Evolutionary conservation across 2,888 invertebrate genomes (phyloP).

Genomic region (Orgyia antiqua): DNA sequence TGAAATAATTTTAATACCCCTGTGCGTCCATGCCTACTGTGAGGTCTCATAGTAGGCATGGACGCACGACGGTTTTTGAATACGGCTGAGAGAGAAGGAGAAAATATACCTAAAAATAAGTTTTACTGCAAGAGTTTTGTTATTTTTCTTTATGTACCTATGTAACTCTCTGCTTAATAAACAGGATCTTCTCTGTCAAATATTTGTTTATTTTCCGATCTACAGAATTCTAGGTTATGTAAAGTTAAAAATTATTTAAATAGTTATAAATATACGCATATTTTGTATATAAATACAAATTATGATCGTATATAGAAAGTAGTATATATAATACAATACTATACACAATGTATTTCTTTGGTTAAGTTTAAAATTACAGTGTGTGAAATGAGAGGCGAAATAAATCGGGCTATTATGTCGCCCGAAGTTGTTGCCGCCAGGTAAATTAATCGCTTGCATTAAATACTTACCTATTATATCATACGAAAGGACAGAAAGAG

Average conservation of each 20-base stretch:
- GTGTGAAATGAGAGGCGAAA: constrained; percentile 43
- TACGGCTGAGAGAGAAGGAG: too few species aligned
- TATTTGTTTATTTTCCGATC: too few species aligned
- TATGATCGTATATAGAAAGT: constrained; percentile 26
- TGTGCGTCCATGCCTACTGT: too few species aligned
- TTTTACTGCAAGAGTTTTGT: too few species aligned
- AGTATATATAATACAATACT: constrained; percentile 3
- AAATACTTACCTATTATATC: neutral
- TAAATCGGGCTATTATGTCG: constrained; percentile 45
- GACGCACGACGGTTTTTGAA: too few species aligned
- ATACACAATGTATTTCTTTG: constrained; percentile 5
- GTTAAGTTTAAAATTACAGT: constrained; percentile 37
- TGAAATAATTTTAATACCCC: too few species aligned
- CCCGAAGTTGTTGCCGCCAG: constrained; percentile 48
- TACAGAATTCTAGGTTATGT: constrained; percentile 12
- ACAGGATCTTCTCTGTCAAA: constrained; percentile 11
- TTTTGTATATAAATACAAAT: constrained; percentile 14
- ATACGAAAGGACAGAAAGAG: neutral
- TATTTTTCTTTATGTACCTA: too few species aligned
- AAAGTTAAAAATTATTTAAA: constrained; percentile 6
- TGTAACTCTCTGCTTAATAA: too few species aligned
- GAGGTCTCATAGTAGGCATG: too few species aligned
- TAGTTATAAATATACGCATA: constrained; percentile 4
- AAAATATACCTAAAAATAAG: too few species aligned
- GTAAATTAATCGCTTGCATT: constrained; percentile 22